These are phyloP conservation scores for Cydia pomonella DNA, from an alignment of 1,140 invertebrate genomes.

Conservation along the genomic window DNA sequence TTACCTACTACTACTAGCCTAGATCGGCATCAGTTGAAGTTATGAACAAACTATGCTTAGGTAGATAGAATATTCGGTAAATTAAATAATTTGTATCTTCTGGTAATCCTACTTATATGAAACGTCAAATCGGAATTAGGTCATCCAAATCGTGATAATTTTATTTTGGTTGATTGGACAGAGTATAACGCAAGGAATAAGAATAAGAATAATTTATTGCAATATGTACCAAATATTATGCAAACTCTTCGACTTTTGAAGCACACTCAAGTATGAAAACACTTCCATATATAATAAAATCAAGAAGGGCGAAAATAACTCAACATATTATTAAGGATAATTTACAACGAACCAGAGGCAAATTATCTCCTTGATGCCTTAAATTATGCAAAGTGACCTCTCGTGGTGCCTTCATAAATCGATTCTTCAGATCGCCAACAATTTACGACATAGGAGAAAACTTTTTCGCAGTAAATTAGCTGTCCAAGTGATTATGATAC, in stretches of 20 bases:
- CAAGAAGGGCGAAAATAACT: not conserved
- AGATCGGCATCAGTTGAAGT: too few relatives aligned
- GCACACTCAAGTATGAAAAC: too few relatives aligned
- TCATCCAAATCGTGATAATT: not conserved
- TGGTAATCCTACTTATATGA: too few relatives aligned
- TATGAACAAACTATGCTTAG: too few relatives aligned
- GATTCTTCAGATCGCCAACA: slow-evolving; percentile 42
- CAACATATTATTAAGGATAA: slow-evolving; percentile 60
- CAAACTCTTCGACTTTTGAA: too few relatives aligned
- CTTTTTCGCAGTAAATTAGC: slow-evolving; percentile 35
- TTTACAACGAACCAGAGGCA: slow-evolving; percentile 58
- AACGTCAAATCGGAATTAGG: not conserved
- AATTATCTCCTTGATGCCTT: slow-evolving; percentile 53
- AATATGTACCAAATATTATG: too few relatives aligned
- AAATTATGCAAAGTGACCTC: slow-evolving; percentile 37
- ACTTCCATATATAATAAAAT: not conserved
- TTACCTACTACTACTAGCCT: too few relatives aligned
- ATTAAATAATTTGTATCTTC: too few relatives aligned
- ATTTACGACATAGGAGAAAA: slow-evolving; percentile 39
- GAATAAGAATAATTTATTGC: too few relatives aligned
- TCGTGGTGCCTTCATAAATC: slow-evolving; percentile 48
- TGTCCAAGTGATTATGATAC: slow-evolving; percentile 7
- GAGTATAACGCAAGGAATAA: too few relatives aligned
- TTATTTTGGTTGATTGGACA: too few relatives aligned
- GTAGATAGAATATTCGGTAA: too few relatives aligned